Evolutionary conservation across 2,797 vertebrate species (phyloP).

Genomic region (Catharus ustulatus): DNA sequence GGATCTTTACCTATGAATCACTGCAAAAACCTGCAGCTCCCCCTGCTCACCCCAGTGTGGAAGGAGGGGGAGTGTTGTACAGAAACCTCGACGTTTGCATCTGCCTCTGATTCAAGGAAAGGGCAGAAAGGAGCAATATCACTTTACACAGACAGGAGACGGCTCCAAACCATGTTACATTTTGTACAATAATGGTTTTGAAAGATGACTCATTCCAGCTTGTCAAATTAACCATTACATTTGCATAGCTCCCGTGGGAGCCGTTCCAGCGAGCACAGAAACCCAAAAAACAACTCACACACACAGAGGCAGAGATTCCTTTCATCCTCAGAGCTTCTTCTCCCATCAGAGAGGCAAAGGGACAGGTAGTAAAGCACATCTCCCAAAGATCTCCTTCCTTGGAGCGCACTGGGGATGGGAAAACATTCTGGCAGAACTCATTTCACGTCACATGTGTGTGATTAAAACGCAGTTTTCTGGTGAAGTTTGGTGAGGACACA

Average conservation of each 20-base stretch:
- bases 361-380: neutral
- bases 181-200: constrained; percentile 41
- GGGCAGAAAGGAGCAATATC: neutral
- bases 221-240: constrained; percentile 65
- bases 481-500: neutral
- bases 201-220: constrained; percentile 50
- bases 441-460: neutral
- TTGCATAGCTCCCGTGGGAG: constrained; percentile 52
- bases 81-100: neutral
- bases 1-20: constrained; percentile 19
- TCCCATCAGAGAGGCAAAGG: neutral
- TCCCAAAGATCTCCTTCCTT: neutral
- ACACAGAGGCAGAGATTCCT: neutral
- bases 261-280: neutral
- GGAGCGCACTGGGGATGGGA: neutral
- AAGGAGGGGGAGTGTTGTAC: neutral
- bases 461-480: neutral
- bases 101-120: constrained; percentile 22
- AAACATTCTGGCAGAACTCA: neutral
- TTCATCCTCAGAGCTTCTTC: neutral
- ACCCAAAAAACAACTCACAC: neutral
- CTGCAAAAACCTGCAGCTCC: neutral
- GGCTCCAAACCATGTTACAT: constrained; percentile 36
- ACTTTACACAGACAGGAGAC: neutral
- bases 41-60: neutral